phyloP scores from a whole-genome alignment of 1,140 invertebrate species.

The Drosophila asahinai region DNA sequence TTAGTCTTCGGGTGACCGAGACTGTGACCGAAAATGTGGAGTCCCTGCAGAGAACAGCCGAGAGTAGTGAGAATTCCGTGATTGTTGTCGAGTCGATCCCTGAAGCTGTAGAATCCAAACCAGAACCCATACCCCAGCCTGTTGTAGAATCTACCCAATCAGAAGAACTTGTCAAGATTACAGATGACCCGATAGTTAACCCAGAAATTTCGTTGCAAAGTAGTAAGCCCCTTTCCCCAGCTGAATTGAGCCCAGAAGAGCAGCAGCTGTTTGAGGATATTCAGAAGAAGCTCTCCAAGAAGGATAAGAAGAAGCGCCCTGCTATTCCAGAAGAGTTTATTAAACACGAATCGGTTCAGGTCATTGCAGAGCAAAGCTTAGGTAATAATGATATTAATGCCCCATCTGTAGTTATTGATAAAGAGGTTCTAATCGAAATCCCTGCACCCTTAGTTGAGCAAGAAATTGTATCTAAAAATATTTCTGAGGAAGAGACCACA shows the following conservation, averaged over 20 bases:
- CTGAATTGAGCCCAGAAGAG: constrained; percentile 71
- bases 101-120: constrained; percentile 23
- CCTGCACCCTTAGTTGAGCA: constrained; percentile 15
- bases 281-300: constrained; percentile 81
- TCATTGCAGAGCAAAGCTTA: constrained; percentile 46
- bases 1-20: constrained; percentile 80
- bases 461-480: constrained; percentile 29
- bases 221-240: constrained; percentile 33
- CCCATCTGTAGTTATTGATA: constrained; percentile 18
- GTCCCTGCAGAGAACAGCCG: constrained; percentile 51
- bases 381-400: constrained; percentile 32
- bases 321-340: constrained; percentile 80
- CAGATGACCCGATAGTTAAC: background rate
- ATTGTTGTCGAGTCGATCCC: constrained; percentile 37
- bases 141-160: background rate
- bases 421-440: constrained; percentile 30
- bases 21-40: constrained; percentile 80
- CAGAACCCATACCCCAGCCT: constrained; percentile 2
- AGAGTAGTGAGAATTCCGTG: constrained; percentile 43
- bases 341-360: constrained; percentile 60
- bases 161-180: constrained; percentile 4
- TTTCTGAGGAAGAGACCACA: constrained; percentile 38
- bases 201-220: background rate
- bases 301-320: constrained; percentile 82
- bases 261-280: constrained; percentile 77